These are phyloP conservation scores for Drosophila colorata DNA, from an alignment of 2,888 invertebrate genomes.

Conservation along the genomic window DNA sequence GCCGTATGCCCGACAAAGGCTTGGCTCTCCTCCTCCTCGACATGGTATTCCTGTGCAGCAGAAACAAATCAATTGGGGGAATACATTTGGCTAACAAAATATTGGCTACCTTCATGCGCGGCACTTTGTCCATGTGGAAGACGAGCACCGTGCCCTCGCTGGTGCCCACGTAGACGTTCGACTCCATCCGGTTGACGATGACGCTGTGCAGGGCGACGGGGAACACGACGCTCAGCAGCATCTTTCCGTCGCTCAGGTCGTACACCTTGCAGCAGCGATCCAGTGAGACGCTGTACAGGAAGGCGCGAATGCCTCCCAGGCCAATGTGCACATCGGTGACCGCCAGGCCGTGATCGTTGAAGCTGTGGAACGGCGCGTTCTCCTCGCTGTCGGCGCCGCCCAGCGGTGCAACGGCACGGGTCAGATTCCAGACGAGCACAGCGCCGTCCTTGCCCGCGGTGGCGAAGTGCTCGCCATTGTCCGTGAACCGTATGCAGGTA, in stretches of 20 bases:
- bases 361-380: conserved; percentile 88
- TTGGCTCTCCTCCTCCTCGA: conserved; percentile 86
- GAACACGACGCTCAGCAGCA: conserved; percentile 91
- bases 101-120: conserved; percentile 86
- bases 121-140: conserved; percentile 89
- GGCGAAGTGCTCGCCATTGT: conserved; percentile 91
- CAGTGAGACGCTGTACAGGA: conserved; percentile 91
- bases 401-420: conserved; percentile 86
- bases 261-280: conserved; percentile 95
- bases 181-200: conserved; percentile 89
- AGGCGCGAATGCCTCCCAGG: conserved; percentile 89
- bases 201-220: conserved; percentile 90
- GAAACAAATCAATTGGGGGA: not conserved
- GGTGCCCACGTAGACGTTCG: conserved; percentile 91
- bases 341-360: conserved; percentile 92
- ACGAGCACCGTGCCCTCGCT: conserved; percentile 90
- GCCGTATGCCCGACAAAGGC: conserved; percentile 90
- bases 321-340: conserved; percentile 93
- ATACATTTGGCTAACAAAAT: not conserved
- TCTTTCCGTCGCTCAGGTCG: conserved; percentile 89
- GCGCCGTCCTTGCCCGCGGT: conserved; percentile 94
- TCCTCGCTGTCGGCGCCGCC: conserved; percentile 79
- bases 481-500: conserved; percentile 90
- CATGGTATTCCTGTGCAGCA: conserved; percentile 86
- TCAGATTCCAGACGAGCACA: conserved; percentile 92